phyloP scores from a whole-genome alignment of 2,113 vertebrate species.

The Theristicus caerulescens region DNA sequence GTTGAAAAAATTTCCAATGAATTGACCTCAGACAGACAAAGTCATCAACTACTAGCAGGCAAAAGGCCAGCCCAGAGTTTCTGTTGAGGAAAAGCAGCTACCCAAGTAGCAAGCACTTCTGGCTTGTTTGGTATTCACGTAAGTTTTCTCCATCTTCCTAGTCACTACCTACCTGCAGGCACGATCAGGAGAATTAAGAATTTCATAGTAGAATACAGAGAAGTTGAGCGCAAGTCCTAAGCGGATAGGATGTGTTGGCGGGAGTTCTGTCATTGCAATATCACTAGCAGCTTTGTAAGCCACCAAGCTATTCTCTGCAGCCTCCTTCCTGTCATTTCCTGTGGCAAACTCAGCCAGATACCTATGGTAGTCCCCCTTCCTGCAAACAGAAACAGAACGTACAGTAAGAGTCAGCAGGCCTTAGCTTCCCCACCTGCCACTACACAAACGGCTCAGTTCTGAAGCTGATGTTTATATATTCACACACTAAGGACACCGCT shows the following conservation, averaged over 20 bases:
- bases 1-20: background rate
- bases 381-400: constrained; percentile 42
- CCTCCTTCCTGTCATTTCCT: constrained; percentile 97
- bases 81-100: background rate
- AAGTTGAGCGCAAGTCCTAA: constrained; percentile 98
- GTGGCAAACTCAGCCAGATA: constrained; percentile 99
- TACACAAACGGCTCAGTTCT: background rate
- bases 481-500: background rate
- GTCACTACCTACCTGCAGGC: constrained; percentile 88
- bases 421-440: background rate
- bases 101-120: background rate
- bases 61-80: background rate
- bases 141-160: background rate
- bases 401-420: background rate
- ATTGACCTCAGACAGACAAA: background rate
- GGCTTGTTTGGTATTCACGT: background rate
- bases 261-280: constrained; percentile 95
- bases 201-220: constrained; percentile 99
- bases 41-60: background rate
- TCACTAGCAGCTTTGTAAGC: constrained; percentile 98
- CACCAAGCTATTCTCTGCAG: constrained; percentile 97
- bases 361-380: constrained; percentile 99
- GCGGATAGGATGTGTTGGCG: constrained; percentile 96
- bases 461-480: background rate
- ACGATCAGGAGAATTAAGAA: constrained; percentile 98